Conservation (phyloP, 2,888 invertebrate genomes). For the Heteromurus nitidus region DNA sequence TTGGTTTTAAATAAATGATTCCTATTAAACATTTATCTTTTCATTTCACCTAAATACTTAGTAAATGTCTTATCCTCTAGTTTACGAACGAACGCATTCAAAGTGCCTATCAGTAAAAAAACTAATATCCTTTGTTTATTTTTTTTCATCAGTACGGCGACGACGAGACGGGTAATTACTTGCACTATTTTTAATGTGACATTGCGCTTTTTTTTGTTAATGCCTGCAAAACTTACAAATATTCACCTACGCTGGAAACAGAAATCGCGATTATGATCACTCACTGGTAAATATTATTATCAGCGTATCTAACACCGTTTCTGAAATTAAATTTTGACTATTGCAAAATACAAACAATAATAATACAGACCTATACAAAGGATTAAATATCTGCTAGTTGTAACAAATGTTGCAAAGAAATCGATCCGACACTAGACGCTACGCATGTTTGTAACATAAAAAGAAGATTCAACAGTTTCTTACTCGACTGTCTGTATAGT, state of each 20-base stretch:
- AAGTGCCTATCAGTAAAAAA: conserved; percentile 65
- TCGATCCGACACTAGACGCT: conserved; percentile 10
- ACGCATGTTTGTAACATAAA: conserved; percentile 26
- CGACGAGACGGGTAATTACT: conserved; percentile 65
- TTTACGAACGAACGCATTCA: conserved; percentile 63
- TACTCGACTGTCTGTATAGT: conserved; percentile 20
- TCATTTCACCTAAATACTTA: conserved; percentile 38
- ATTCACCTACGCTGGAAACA: conserved; percentile 57
- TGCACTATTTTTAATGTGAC: conserved; percentile 64
- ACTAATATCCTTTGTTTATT: conserved; percentile 63
- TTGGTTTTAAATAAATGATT: conserved; percentile 48
- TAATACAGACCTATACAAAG: conserved; percentile 39
- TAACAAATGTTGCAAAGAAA: conserved; percentile 36
- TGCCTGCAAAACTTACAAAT: conserved; percentile 61
- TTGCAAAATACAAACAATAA: conserved; percentile 52
- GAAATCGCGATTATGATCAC: conserved; percentile 58
- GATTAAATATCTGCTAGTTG: conserved; percentile 46
- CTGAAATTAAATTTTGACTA: conserved; percentile 58
- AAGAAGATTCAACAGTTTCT: conserved; percentile 22
- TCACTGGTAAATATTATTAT: conserved; percentile 56
- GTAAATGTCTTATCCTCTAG: conserved; percentile 34
- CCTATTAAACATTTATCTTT: conserved; percentile 29
- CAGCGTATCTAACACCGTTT: conserved; percentile 62
- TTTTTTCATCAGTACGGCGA: conserved; percentile 60
- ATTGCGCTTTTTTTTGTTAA: conserved; percentile 64